phyloP scores from a whole-genome alignment of 2,797 vertebrate genomes.

The Enteromius treurensis region DNA sequence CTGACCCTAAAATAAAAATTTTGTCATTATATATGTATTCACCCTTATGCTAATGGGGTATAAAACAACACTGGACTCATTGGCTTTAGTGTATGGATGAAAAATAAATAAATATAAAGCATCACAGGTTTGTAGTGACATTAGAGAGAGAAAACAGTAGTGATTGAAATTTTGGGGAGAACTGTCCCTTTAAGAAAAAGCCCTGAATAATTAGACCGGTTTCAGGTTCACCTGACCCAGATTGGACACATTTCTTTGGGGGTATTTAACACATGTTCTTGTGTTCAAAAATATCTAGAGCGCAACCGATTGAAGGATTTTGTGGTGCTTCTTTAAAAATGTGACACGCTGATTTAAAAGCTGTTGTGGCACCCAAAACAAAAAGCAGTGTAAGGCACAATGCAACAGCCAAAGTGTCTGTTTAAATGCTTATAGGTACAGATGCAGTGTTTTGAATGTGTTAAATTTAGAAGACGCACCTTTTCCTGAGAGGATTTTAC shows the following conservation, averaged over 20 bases:
- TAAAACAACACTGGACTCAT: background rate
- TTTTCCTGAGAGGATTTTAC: slow-evolving; percentile 31
- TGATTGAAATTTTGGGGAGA: background rate
- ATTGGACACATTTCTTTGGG: slow-evolving; percentile 14
- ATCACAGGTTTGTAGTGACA: background rate
- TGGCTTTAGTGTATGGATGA: background rate
- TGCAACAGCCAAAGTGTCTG: background rate
- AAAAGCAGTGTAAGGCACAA: background rate
- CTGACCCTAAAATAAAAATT: background rate
- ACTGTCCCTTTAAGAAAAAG: slow-evolving; percentile 10
- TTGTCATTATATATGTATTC: background rate
- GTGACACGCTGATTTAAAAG: background rate
- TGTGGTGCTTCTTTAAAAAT: background rate
- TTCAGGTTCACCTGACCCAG: slow-evolving; percentile 33
- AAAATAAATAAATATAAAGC: background rate
- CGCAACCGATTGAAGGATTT: background rate
- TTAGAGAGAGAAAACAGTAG: background rate
- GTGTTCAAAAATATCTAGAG: slow-evolving; percentile 10
- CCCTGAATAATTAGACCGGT: slow-evolving; percentile 16
- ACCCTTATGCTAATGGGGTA: background rate
- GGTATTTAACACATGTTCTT: background rate
- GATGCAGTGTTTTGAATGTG: background rate
- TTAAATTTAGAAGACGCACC: slow-evolving; percentile 24
- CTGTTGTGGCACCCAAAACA: background rate
- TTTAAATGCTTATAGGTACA: background rate